Conservation (phyloP, 1,140 invertebrate genomes). For the Drosophila kanapiae region DNA sequence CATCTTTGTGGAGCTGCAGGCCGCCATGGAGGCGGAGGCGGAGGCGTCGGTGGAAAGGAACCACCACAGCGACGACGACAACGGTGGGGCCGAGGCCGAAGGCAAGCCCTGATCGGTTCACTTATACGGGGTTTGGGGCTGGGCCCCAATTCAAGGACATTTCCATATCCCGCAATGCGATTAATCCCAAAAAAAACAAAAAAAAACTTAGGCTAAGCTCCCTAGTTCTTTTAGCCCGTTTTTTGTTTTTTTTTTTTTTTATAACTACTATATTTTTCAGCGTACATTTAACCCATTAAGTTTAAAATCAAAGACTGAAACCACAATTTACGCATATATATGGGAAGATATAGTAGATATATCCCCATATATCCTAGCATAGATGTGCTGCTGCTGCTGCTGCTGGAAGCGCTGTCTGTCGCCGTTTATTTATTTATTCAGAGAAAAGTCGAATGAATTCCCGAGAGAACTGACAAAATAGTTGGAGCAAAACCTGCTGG, state of each 20-base stretch:
- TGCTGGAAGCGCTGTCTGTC: slow-evolving; percentile 27
- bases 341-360: slow-evolving; percentile 5
- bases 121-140: slow-evolving; percentile 20
- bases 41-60: neutral
- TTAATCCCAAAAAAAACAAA: slow-evolving; percentile 11
- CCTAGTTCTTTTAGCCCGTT: neutral
- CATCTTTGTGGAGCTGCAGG: slow-evolving; percentile 88
- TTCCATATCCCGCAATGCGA: slow-evolving; percentile 20
- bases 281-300: slow-evolving; percentile 66
- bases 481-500: slow-evolving; percentile 12
- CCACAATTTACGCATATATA: slow-evolving; percentile 50
- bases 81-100: neutral
- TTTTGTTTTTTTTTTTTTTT: slow-evolving; percentile 53
- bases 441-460: slow-evolving; percentile 22
- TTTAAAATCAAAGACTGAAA: slow-evolving; percentile 77
- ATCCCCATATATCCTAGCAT: slow-evolving; percentile 38
- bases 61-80: neutral
- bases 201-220: slow-evolving; percentile 23
- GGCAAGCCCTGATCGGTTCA: slow-evolving; percentile 8
- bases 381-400: slow-evolving; percentile 51
- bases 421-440: slow-evolving; percentile 64
- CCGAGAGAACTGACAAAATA: slow-evolving; percentile 10
- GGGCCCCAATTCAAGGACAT: slow-evolving; percentile 35
- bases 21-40: slow-evolving; percentile 44
- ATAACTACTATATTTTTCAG: slow-evolving; percentile 13